A percentile compares a stretch with the other conserved stretches of the same genome.
Evolutionary conservation across 2,888 invertebrate genomes (phyloP).

Genomic region (Polyommatus icarus): DNA sequence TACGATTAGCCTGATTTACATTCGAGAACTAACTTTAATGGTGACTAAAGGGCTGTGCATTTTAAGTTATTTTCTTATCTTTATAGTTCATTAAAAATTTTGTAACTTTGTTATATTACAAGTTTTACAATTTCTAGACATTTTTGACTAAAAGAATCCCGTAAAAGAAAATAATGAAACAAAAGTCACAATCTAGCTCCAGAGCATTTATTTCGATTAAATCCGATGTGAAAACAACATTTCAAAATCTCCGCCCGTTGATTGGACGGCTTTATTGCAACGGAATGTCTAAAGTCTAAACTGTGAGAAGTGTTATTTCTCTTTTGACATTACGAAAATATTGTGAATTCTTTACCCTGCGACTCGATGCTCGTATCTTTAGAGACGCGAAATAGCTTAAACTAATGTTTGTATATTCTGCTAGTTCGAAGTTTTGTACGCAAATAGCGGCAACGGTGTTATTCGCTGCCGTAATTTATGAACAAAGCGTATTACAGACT

Average conservation of each 20-base stretch:
- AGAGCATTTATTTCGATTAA: constrained; percentile 22
- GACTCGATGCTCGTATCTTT: background rate
- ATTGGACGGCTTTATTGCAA: constrained; percentile 27
- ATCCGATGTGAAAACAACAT: constrained; percentile 25
- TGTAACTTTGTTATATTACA: background rate
- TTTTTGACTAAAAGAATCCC: background rate
- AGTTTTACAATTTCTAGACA: background rate
- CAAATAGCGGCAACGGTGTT: background rate
- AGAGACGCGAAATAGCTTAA: background rate
- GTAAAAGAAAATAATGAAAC: constrained; percentile 2
- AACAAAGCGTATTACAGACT: constrained; percentile 23
- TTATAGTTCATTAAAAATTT: background rate
- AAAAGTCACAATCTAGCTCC: background rate
- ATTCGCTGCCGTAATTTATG: constrained; percentile 4
- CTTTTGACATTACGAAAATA: background rate
- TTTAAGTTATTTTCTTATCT: background rate
- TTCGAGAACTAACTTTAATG: background rate
- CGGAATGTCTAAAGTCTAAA: constrained; percentile 21
- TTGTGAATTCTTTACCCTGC: background rate
- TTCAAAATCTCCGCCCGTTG: constrained; percentile 9
- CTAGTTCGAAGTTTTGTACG: background rate
- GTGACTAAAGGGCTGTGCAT: background rate
- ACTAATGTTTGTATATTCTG: background rate
- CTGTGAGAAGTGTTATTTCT: constrained; percentile 27
- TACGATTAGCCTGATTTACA: constrained; percentile 20